phyloP scores from a whole-genome alignment of 1,140 invertebrate species.

The Lepidurus apus region DNA sequence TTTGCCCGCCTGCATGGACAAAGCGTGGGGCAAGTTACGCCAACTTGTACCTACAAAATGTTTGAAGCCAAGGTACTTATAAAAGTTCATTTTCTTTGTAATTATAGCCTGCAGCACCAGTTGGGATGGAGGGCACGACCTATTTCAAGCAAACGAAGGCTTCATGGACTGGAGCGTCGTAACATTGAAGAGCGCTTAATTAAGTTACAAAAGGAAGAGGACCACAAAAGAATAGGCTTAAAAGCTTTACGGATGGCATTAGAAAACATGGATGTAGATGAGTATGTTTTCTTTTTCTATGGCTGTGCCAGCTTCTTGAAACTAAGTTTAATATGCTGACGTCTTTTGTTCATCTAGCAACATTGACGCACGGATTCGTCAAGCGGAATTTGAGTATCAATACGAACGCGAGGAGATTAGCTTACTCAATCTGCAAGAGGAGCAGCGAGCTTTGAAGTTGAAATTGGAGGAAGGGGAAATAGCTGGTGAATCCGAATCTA shows the following conservation, averaged over 20 bases:
- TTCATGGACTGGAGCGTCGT: slow-evolving; percentile 51
- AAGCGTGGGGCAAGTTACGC: not conserved
- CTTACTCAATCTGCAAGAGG: slow-evolving; percentile 72
- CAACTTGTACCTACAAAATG: not conserved
- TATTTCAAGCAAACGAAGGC: slow-evolving; percentile 27
- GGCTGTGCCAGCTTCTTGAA: slow-evolving; percentile 21
- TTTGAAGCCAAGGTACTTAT: not conserved
- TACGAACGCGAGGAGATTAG: slow-evolving; percentile 79
- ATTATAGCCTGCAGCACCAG: slow-evolving; percentile 15
- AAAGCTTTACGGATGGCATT: slow-evolving; percentile 67
- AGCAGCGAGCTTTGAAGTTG: slow-evolving; percentile 68
- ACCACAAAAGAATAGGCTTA: slow-evolving; percentile 63
- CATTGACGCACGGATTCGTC: slow-evolving; percentile 81
- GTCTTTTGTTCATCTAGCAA: slow-evolving; percentile 56
- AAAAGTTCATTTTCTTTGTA: not conserved
- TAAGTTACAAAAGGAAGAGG: slow-evolving; percentile 60
- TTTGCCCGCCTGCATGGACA: not conserved
- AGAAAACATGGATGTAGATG: slow-evolving; percentile 69
- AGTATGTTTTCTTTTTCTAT: slow-evolving; percentile 53
- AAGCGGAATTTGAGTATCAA: slow-evolving; percentile 82
- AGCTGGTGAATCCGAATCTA: slow-evolving; percentile 5
- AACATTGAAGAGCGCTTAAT: slow-evolving; percentile 61
- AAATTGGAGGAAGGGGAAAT: slow-evolving; percentile 59
- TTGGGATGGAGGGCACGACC: slow-evolving; percentile 19
- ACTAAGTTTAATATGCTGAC: slow-evolving; percentile 23